Conservation (phyloP, 2,113 vertebrate genomes). For the Paraplagusia blochii region DNA sequence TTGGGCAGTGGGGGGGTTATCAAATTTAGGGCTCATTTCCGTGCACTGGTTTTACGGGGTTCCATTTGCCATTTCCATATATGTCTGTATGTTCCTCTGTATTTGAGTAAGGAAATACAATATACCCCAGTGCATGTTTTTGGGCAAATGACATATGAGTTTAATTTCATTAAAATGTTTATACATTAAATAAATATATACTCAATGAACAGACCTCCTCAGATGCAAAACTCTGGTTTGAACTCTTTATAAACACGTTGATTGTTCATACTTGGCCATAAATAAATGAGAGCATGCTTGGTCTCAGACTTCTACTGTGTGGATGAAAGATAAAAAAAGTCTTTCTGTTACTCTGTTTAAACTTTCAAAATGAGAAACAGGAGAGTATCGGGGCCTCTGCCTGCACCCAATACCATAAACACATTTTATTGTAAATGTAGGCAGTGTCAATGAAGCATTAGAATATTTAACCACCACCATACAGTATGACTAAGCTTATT, state of each 20-base stretch:
- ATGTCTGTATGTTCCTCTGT: background rate
- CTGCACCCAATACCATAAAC: slow-evolving; percentile 8
- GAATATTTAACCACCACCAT: background rate
- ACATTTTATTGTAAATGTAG: slow-evolving; percentile 4
- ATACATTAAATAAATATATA: too few species aligned
- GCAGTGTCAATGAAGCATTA: slow-evolving; percentile 14
- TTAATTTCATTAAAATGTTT: too few species aligned
- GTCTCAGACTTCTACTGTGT: background rate
- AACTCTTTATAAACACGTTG: background rate
- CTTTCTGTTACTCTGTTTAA: background rate
- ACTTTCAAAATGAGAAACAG: slow-evolving; percentile 26
- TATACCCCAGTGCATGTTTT: too few species aligned
- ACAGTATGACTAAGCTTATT: background rate
- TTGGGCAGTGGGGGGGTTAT: background rate
- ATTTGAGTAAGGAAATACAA: too few species aligned
- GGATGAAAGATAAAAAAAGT: slow-evolving; percentile 16
- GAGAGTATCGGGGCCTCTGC: slow-evolving; percentile 1
- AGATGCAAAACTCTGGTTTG: too few species aligned
- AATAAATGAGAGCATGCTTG: slow-evolving; percentile 1
- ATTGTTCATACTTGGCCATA: background rate
- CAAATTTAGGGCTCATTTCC: slow-evolving; percentile 52
- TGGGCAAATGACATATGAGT: too few species aligned
- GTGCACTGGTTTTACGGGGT: slow-evolving; percentile 25
- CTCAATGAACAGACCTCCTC: too few species aligned
- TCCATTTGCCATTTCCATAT: background rate